Conservation (phyloP, 2,113 vertebrate genomes). For the Desmodus rotundus region DNA sequence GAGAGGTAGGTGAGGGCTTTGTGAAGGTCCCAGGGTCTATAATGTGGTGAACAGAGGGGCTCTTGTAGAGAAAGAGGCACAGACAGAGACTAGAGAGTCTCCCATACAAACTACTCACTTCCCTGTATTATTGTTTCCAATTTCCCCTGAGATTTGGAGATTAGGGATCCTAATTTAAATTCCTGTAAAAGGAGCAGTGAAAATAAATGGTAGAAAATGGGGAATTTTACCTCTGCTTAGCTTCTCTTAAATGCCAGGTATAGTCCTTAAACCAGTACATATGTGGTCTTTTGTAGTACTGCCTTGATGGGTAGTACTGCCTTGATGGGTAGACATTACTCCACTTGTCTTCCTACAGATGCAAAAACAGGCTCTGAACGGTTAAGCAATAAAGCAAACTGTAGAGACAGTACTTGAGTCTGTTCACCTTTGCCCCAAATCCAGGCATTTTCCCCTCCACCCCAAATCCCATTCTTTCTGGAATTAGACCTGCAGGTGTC, state of each 20-base stretch:
- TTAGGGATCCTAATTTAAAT: background rate
- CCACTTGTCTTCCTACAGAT: background rate
- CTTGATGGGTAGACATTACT: background rate
- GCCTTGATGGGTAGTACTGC: background rate
- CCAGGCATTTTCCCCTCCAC: background rate
- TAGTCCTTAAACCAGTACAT: background rate
- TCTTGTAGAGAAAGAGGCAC: background rate
- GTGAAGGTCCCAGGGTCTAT: background rate
- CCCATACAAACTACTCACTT: background rate
- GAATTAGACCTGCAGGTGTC: rapidly evolving
- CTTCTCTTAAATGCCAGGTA: background rate
- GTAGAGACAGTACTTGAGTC: background rate
- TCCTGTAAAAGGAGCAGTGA: background rate
- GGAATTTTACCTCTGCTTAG: too few species aligned
- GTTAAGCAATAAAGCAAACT: background rate
- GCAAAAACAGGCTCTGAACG: background rate
- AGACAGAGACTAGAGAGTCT: background rate
- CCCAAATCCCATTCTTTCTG: background rate
- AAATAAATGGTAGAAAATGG: background rate
- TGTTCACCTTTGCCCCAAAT: background rate
- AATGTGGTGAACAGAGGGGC: background rate
- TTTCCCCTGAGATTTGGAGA: background rate
- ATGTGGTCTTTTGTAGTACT: background rate
- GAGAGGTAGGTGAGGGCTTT: rapidly evolving
- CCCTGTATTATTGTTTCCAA: background rate